Evolutionary conservation across 30 jellyfish, hydroid and myxozoan species (phyloP), one percentile per base, ranked within the genome.

Genomic region (Hydractinia symbiolongicarpus): DNA sequence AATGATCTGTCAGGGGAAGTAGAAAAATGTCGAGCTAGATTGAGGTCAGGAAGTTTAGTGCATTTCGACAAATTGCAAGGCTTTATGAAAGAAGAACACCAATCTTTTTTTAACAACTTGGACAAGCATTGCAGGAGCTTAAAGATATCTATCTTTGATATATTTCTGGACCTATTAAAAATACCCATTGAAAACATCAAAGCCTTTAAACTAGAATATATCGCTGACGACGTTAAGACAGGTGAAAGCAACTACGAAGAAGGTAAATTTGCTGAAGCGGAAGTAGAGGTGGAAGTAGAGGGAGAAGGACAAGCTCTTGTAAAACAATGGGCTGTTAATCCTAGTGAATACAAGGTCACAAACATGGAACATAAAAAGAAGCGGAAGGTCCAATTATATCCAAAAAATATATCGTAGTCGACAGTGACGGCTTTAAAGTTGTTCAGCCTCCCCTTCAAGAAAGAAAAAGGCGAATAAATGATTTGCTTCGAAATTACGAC

Each of bases 231-330:
- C 19, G 74, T n/a, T 64, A 64, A 64, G 40, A 64, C 17, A 51
- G 74, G 0, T 7, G 74, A 13, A 64, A 7, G 40, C 19, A 64
- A 64, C 17, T 7, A 64, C 74, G 74, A 7, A 64, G 74, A 64
- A 7, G 17, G 40, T 64, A 51, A 58, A 11, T 11, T 58, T 58
- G 69, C 15, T 11, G 69, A 1, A 58, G 69, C 30, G 16, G 9
- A 9, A 15, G 82, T 44, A 15, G 61, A 44, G 10, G 19, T 89
- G 13, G 89, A 89, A 10, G 77, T 84, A 8, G 90, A 79, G 53
- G 96, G 96, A 5, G 95, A 79, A 21, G 91, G 95, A 49, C 90
- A 89, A 15, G 96, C 67, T 50, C 75, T 89, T 14, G 58, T 72
- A 5, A 91, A 89, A n/a, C 72, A 91, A 51, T 89, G 90, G 90